Base-by-base conservation (phyloP, 2,888 invertebrate genomes). In the Philhelius pedissequus region DNA sequence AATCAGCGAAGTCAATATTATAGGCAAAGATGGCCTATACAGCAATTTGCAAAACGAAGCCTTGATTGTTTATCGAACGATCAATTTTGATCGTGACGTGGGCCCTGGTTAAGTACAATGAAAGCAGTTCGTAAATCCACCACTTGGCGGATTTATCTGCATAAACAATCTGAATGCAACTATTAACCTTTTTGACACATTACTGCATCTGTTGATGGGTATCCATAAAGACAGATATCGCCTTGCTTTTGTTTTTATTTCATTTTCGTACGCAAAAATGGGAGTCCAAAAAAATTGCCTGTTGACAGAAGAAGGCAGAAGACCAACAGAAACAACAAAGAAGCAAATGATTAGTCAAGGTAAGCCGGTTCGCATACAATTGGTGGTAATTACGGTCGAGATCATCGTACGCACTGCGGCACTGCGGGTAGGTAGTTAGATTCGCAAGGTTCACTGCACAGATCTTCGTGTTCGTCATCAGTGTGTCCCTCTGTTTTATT, bases 401-500 rank as follows among this genome's bases (percentile, higher is more conserved):
- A 83, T 83, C 83, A 79, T 83, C 83, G 83, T 74, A 83, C 83
- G 78, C 82, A 69, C 64, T 56, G 56, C 73, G 78, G n/a, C n/a
- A n/a, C n/a, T n/a, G n/a, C n/a, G n/a, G n/a, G n/a, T n/a, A n/a
- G 38, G 68, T 74, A 78, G 54, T 71, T 69, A 58, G 73, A 50
- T 74, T 52, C 35, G 74, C 56, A 64, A 78, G 60, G 43, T 52
- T 74, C 50, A 50, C 52, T 60, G 62, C 50, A 43, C 52, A 68
- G 6, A 30, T 45, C 18, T 40, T 30, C 18, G 27, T 45, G 13
- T 40, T 30, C 18, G 27, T 45, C 30, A 45, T 45, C 45, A 30
- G 8, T 32, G 1, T 32, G 7, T 27, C 3, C 25, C 15, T 27
- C 4, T 38, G 38, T 32, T n/a, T n/a, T 52, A 3, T 25, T 27